Base-by-base conservation (phyloP, 1,140 invertebrate genomes). In the Leptopilina boulardi region DNA sequence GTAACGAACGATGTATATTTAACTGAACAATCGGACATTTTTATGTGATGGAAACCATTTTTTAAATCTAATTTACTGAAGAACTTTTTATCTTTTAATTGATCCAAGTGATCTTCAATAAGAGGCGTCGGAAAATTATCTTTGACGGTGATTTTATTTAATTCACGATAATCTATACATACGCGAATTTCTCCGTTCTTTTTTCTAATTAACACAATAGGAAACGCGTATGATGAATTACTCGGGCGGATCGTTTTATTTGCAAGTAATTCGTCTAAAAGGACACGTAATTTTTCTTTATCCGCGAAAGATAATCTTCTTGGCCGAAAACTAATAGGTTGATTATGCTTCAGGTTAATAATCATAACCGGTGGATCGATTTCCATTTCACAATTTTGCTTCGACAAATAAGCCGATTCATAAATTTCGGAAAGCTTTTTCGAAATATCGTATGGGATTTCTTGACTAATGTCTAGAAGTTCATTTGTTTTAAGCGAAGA, bases 31-130 rank as follows among this genome's bases (percentile, higher is more conserved):
- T 54, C 47, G 1, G 47, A n/a, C 47, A 54, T 54, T 54, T 54
- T 54, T 5, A 54, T 15, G 15, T 54, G 47, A 15, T 54, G 47
- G n/a, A 54, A 54, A 18, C 47, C 47, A 54, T 54, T 54, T 54
- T 54, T 54, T 42, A 54, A 54, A 54, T 54, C 47, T 54, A 54
- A 54, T 54, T 54, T 54, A 54, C n/a, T 54, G n/a, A 19, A 54
- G n/a, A 54, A 54, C 18, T 5, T n/a, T 18, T 54, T 54, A 54
- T 54, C n/a, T 54, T 54, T 54, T 19, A 42, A 11, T 42, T 42
- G 41, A 13, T 42, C 41, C 9, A 42, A 42, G 9, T 42, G 41
- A 42, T 42, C 13, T 54, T 54, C 47, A 8, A 54, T 54, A n/a
- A 54, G 47, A 1, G 42, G n/a, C 47, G 47, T 54, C 15, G 47